Conservation (phyloP, 1,140 invertebrate genomes). For the Laupala kohalensis region DNA sequence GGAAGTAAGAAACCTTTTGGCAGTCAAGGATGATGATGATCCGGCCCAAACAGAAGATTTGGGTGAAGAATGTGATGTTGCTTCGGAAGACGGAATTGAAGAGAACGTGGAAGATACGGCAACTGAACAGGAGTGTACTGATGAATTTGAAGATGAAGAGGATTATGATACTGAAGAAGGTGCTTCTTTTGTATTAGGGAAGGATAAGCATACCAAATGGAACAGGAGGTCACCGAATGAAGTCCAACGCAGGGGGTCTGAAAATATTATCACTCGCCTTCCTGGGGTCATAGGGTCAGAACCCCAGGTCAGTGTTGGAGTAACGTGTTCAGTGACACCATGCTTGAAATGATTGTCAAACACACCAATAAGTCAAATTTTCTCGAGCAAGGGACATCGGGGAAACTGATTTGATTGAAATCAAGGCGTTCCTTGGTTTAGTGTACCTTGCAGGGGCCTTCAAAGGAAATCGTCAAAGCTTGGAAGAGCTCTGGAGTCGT, state of each 20-base stretch:
- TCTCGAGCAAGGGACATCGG: constrained; percentile 14
- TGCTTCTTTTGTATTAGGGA: too few relatives aligned
- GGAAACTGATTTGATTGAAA: constrained; percentile 12
- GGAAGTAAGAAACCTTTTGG: background rate
- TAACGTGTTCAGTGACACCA: background rate
- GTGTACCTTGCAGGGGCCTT: constrained; percentile 25
- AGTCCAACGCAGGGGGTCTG: background rate
- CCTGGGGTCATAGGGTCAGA: constrained; percentile 1
- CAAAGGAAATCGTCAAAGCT: constrained; percentile 17
- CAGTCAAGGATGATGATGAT: background rate
- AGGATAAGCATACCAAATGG: background rate
- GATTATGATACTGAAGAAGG: background rate
- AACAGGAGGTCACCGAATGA: background rate
- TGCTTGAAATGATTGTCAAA: background rate
- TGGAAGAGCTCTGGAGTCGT: constrained; percentile 23
- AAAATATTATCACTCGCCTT: background rate
- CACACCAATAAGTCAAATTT: constrained; percentile 14
- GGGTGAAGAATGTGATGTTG: background rate
- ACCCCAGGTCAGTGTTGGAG: too few relatives aligned
- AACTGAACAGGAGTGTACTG: background rate
- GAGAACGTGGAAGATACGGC: background rate
- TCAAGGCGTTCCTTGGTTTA: constrained; percentile 16
- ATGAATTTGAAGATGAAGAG: background rate
- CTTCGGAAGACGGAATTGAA: background rate
- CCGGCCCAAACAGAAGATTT: background rate